Evolutionary conservation across 2,113 vertebrate species (phyloP).

Genomic region (Agapornis roseicollis): DNA sequence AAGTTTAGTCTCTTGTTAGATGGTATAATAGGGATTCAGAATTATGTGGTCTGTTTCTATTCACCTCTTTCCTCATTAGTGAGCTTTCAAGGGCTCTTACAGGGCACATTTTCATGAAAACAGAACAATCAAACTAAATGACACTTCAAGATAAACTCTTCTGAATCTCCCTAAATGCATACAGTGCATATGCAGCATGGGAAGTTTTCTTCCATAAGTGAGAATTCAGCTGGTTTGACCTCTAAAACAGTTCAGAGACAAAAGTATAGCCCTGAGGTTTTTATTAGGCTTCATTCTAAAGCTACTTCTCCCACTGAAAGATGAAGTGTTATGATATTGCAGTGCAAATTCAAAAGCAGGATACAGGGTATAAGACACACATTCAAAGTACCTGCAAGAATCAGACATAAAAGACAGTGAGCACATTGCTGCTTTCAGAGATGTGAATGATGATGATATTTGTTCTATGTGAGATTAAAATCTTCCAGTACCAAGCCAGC

Average conservation of each 20-base stretch:
- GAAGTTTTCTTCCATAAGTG: not conserved
- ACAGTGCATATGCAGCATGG: not conserved
- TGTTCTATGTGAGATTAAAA: not conserved
- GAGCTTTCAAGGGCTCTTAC: not conserved
- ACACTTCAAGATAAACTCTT: not conserved
- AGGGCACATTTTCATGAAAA: not conserved
- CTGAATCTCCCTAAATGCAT: not conserved
- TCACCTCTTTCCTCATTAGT: not conserved
- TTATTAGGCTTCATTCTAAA: not conserved
- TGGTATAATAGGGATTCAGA: not conserved
- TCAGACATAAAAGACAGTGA: not conserved
- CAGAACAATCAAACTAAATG: not conserved
- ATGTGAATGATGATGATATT: not conserved
- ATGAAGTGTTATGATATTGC: not conserved
- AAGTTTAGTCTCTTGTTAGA: not conserved
- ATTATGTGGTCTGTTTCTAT: not conserved
- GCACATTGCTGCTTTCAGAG: not conserved
- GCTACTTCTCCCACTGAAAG: not conserved
- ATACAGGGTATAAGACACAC: not conserved
- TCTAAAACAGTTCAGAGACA: not conserved
- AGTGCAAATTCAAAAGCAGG: not conserved
- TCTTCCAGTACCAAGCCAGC: not conserved
- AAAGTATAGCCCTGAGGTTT: not conserved
- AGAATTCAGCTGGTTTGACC: not conserved
- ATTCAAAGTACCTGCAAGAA: not conserved